A percentile compares a stretch with the other conserved stretches of the same genome.
phyloP scores from a whole-genome alignment of 2,797 vertebrate species.

The Dermochelys coriacea region DNA sequence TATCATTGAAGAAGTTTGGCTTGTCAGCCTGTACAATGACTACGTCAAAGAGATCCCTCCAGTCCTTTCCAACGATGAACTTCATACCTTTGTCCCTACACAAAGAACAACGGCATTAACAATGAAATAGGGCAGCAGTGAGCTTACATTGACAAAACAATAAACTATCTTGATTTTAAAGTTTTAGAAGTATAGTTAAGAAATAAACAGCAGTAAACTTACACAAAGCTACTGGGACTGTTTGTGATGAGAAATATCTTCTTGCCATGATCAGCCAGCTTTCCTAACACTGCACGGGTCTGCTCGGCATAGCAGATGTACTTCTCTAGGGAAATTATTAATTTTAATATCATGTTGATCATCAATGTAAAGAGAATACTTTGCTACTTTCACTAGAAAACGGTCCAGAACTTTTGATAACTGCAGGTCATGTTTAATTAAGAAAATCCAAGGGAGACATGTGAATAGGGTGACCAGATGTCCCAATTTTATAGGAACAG shows the following conservation, averaged over 20 bases:
- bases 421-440: background rate
- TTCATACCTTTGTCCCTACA: constrained; percentile 94
- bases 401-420: background rate
- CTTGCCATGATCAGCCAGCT: constrained; percentile 93
- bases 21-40: constrained; percentile 99
- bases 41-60: constrained; percentile 96
- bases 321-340: constrained; percentile 83
- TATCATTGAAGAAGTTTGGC: constrained; percentile 97
- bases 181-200: rapidly evolving
- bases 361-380: background rate
- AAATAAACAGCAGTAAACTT: constrained; percentile 74
- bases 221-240: constrained; percentile 99
- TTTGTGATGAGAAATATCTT: constrained; percentile 99
- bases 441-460: background rate
- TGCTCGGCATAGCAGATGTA: constrained; percentile 97
- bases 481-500: too few relatives aligned
- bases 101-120: constrained; percentile 35
- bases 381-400: background rate
- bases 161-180: background rate
- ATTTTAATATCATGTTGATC: background rate
- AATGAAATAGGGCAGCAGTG: background rate
- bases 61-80: constrained; percentile 96
- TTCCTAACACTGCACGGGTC: constrained; percentile 93
- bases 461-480: too few relatives aligned
- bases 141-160: background rate